Evolutionary conservation across 2,888 invertebrate genomes (phyloP).

Genomic region (Petrolisthes cinctipes): DNA sequence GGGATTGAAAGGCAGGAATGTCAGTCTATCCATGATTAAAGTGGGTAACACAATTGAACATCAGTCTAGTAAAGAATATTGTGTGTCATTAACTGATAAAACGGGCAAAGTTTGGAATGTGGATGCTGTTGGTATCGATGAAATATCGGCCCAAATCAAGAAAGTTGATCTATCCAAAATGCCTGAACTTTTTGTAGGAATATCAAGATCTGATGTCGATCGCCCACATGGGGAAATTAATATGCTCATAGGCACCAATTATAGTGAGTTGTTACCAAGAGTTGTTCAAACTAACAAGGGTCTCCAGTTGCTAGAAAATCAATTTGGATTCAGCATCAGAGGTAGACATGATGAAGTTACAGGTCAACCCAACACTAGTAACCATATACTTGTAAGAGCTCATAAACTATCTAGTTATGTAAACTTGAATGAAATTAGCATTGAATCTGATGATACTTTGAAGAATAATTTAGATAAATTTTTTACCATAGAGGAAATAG

Average conservation of each 20-base stretch:
- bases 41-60: constrained; percentile 15
- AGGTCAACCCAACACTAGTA: not conserved
- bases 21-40: not conserved
- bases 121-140: constrained; percentile 2
- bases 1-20: constrained; percentile 14
- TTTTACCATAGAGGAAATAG: constrained; percentile 10
- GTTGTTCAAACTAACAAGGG: not conserved
- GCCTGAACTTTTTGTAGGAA: not conserved
- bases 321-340: not conserved
- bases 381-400: not conserved
- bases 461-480: not conserved
- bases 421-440: not conserved
- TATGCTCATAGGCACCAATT: not conserved
- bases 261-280: constrained; percentile 1
- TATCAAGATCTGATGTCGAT: too few relatives aligned
- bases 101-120: not conserved
- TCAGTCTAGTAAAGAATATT: too few relatives aligned
- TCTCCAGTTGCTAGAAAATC: not conserved
- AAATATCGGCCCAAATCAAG: too few relatives aligned
- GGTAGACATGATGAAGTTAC: not conserved
- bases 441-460: not conserved
- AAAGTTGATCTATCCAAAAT: too few relatives aligned
- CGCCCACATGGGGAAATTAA: constrained; percentile 7
- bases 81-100: constrained; percentile 13
- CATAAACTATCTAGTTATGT: not conserved